Evolutionary conservation across 1,140 invertebrate species (phyloP).

Genomic region (Tyrophagus putrescentiae): DNA sequence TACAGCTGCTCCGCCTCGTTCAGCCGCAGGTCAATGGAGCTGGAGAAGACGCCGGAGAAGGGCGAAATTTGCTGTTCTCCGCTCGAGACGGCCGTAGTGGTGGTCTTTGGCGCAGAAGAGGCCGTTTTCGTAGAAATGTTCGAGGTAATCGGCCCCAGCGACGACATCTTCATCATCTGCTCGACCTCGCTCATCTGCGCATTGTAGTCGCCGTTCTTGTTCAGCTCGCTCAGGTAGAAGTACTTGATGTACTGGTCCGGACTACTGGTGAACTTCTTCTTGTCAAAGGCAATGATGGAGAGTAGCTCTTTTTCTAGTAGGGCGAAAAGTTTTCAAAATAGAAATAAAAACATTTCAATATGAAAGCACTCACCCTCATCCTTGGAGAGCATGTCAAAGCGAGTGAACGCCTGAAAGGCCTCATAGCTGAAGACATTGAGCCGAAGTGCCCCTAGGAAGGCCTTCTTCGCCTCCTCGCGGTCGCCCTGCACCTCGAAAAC

Average conservation of each 20-base stretch:
- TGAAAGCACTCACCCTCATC: slow-evolving; percentile 49
- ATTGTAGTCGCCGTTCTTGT: not conserved
- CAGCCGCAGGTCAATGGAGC: not conserved
- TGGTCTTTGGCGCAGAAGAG: too few relatives aligned
- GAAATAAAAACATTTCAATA: not conserved
- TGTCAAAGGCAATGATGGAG: not conserved
- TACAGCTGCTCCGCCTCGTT: slow-evolving; percentile 57
- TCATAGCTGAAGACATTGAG: slow-evolving; percentile 80
- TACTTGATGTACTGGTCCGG: not conserved
- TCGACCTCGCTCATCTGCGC: not conserved
- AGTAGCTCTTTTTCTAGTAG: not conserved
- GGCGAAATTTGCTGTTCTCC: too few relatives aligned
- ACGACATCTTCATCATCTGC: not conserved
- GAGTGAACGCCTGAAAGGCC: slow-evolving; percentile 68
- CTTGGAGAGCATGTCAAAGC: slow-evolving; percentile 79
- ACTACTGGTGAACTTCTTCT: not conserved
- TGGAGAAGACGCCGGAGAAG: not conserved
- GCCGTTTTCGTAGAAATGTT: not conserved
- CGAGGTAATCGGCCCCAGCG: not conserved
- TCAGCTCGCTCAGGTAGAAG: not conserved
- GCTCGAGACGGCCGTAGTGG: too few relatives aligned
- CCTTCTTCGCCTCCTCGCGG: slow-evolving; percentile 64
- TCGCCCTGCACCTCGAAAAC: slow-evolving; percentile 79
- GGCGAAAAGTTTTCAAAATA: not conserved
- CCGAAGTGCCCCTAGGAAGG: slow-evolving; percentile 64